These are phyloP conservation scores for Acheta domesticus DNA, from an alignment of 2,888 invertebrate genomes.

Conservation along the genomic window DNA sequence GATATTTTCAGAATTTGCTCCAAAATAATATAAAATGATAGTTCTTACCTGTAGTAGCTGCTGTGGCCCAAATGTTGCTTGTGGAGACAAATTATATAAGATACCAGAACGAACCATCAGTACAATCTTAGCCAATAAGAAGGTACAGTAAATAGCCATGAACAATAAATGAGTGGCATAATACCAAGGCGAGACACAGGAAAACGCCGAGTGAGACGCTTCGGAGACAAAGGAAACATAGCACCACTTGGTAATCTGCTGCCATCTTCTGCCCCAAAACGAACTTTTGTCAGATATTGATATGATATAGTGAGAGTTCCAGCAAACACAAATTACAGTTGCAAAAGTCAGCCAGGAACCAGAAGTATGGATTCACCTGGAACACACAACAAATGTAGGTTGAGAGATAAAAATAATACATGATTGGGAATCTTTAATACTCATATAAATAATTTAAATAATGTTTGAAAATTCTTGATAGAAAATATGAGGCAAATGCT, in stretches of 20 bases:
- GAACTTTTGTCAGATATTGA: constrained; percentile 39
- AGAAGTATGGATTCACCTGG: constrained; percentile 44
- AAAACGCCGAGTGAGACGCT: constrained; percentile 34
- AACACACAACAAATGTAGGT: background rate
- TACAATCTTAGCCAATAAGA: constrained; percentile 51
- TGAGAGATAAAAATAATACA: too few species aligned
- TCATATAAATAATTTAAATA: too few species aligned
- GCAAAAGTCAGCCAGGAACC: constrained; percentile 49
- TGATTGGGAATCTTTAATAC: too few species aligned
- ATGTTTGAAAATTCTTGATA: too few species aligned
- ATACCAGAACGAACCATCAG: constrained; percentile 51
- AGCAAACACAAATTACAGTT: constrained; percentile 46
- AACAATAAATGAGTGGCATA: constrained; percentile 49
- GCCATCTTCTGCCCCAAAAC: constrained; percentile 29
- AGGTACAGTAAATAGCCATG: constrained; percentile 53
- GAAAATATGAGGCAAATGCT: too few species aligned
- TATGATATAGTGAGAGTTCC: constrained; percentile 48
- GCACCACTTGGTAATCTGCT: constrained; percentile 27
- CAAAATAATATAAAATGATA: background rate
- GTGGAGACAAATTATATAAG: constrained; percentile 43
- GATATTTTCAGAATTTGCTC: too few species aligned
- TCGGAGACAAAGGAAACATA: constrained; percentile 34
- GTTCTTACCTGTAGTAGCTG: constrained; percentile 45
- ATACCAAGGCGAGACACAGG: constrained; percentile 41
- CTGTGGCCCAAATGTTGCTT: constrained; percentile 52